Evolutionary conservation across 2,888 invertebrate species (phyloP).

Genomic region (Drosophila mimica): DNA sequence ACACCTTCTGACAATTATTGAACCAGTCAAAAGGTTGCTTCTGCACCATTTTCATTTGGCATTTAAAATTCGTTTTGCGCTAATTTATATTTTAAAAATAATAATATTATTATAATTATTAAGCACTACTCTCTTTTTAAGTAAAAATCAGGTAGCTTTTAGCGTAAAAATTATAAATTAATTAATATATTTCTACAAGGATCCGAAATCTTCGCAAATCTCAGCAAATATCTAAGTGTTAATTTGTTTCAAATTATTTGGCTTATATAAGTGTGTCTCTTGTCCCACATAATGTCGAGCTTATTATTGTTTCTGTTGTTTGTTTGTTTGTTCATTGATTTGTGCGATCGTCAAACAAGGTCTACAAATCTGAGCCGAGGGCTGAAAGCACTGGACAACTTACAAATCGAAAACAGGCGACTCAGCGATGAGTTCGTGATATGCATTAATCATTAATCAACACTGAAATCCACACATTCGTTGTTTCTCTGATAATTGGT

Average conservation of each 20-base stretch:
- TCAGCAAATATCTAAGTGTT: background rate
- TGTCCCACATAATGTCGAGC: background rate
- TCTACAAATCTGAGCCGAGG: slow-evolving; percentile 8
- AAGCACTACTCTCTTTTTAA: background rate
- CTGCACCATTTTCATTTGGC: background rate
- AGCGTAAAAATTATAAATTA: background rate
- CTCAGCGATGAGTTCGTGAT: slow-evolving; percentile 20
- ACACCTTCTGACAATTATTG: too few species aligned
- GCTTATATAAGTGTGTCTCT: slow-evolving; percentile 1
- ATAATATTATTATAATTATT: background rate
- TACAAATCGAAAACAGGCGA: slow-evolving; percentile 1
- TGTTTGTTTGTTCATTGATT: background rate
- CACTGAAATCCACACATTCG: slow-evolving; percentile 1
- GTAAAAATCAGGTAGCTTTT: background rate
- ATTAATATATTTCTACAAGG: background rate
- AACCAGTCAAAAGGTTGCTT: background rate
- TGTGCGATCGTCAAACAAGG: slow-evolving; percentile 11
- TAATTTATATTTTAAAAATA: too few species aligned
- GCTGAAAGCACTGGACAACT: slow-evolving; percentile 1
- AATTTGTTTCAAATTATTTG: background rate
- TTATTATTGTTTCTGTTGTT: slow-evolving; percentile 2
- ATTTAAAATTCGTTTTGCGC: background rate
- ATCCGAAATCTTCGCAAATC: background rate
- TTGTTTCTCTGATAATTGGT: background rate
- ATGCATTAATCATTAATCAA: slow-evolving; percentile 19